Conservation (phyloP, 2,888 invertebrate genomes). For the Stenodera caucasica region DNA sequence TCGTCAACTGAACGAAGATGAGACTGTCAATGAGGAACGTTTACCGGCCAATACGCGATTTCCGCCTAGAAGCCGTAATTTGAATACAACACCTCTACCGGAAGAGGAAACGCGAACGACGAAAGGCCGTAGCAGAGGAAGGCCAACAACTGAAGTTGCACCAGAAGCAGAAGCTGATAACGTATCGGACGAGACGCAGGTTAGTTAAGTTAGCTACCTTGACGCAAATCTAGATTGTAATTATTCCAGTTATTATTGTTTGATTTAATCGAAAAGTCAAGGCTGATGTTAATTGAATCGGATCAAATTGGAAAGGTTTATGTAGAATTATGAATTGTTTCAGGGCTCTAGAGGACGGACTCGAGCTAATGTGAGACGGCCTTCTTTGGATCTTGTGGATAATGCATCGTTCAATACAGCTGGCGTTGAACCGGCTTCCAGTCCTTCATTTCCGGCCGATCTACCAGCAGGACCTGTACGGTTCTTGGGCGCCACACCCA, state of each 20-base stretch:
- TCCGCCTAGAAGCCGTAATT: constrained; percentile 69
- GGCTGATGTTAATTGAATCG: constrained; percentile 10
- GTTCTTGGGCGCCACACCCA: constrained; percentile 63
- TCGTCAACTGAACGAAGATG: constrained; percentile 55
- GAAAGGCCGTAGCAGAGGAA: constrained; percentile 57
- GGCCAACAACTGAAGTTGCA: constrained; percentile 44
- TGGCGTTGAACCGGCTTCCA: constrained; percentile 54
- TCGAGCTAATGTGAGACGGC: constrained; percentile 69
- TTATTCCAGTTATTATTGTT: not conserved
- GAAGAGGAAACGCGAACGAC: constrained; percentile 48
- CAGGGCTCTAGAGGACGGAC: constrained; percentile 55
- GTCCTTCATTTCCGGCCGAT: constrained; percentile 61
- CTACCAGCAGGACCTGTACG: constrained; percentile 61
- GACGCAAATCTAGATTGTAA: constrained; percentile 6
- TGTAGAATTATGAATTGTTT: constrained; percentile 12
- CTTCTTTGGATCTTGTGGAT: constrained; percentile 79
- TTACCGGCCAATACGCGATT: constrained; percentile 84
- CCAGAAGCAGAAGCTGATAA: constrained; percentile 45
- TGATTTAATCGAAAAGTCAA: constrained; percentile 17
- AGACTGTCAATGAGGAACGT: constrained; percentile 62
- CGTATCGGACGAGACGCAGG: constrained; percentile 53
- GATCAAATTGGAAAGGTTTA: constrained; percentile 7
- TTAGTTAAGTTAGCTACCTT: constrained; percentile 31
- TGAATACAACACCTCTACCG: constrained; percentile 58
- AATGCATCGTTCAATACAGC: constrained; percentile 79